Base-by-base conservation (phyloP, 2,797 vertebrate genomes). In the Champsocephalus gunnari region DNA sequence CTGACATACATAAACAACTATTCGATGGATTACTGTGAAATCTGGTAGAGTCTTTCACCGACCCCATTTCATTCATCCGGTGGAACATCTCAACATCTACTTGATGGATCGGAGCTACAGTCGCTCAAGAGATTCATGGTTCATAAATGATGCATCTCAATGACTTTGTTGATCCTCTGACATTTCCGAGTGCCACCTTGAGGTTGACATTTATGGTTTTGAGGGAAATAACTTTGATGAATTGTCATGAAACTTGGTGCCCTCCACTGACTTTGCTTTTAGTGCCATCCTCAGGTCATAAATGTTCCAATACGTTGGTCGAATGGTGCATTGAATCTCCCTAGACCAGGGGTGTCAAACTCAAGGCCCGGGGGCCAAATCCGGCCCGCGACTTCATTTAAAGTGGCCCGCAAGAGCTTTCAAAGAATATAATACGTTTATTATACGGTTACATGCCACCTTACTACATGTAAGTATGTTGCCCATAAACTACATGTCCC, bases 51-150 rank as follows among this genome's bases (percentile, higher is more conserved):
- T 16, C 17, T 12, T 60, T 65, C 19, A 19, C 49, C 12, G 9
- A 24, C 6, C 49, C n/a, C 4, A 45, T 16, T 12, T 8, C 11
- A 17, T n/a, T 49, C 24, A 49, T 38, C n/a, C 13, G 17, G 24
- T 63, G 24, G 14, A 63, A 58, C 55, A 57, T 57, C 16, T 67
- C 43, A 47, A 16, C 19, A 71, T 53, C 11, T 51, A 59, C 19
- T 58, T 13, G 7, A 9, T 59, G 11, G 19, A 51, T 21, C 38
- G 3, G 56, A 17, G 43, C 4, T 21, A 49, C 0, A 21, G 14
- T 28, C 32, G 45, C 13, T 32, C 17, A 21, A 34, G 45, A 41
- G 13, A 58, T 17, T 13, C 32, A 24, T 57, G 44, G 43, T 34
- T 57, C 65, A 17, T 17, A 38, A n/a, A 38, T 10, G 16, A 54